Base-by-base conservation (phyloP, 2,797 vertebrate species). In the Pteronotus mesoamericanus region DNA sequence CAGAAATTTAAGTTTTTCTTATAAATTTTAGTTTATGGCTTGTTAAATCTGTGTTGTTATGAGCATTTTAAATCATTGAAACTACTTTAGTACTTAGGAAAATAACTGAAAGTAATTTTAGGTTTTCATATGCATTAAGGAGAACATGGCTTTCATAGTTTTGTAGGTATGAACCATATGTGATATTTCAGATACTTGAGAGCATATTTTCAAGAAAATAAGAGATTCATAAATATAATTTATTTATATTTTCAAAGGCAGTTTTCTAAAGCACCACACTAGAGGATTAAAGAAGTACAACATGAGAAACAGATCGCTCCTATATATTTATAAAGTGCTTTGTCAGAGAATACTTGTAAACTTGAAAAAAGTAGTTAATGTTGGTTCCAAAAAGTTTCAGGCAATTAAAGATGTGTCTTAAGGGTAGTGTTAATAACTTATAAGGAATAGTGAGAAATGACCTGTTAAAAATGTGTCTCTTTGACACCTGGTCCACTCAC, bases 1-100 rank as follows among this genome's bases (percentile, higher is more conserved):
- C 9, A 66, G 21, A 86, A 94, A 48, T 57, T 42, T 74, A 92
- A 86, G 26, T 80, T 85, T 94, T 66, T 53, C 39, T 91, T 72
- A 77, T 69, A 96, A 94, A 95, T 94, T 68, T 75, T 66, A 89
- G n/a, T 94, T 93, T 96, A 89, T 7, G 92, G 34, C 48, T 46
- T 82, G n/a, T 44, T 93, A 86, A 91, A 93, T 69, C 37, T 86
- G n/a, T 53, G 6, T 55, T 91, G 26, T 90, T 94, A 21, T 32
- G 61, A 48, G 61, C 34, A 88, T 89, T 79, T 92, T 44, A 94
- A 85, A 79, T 88, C 86, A 91, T 14, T 77, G 71, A 42, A 94
- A 90, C 53, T 88, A 64, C 66, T 92, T 82, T 37, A 91, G 39
- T 34, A 42, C 48, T 94, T 74, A 86, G 44, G 57, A 86, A 96